Base-by-base conservation (phyloP, 1,140 invertebrate species). In the Neodiprion fabricii region DNA sequence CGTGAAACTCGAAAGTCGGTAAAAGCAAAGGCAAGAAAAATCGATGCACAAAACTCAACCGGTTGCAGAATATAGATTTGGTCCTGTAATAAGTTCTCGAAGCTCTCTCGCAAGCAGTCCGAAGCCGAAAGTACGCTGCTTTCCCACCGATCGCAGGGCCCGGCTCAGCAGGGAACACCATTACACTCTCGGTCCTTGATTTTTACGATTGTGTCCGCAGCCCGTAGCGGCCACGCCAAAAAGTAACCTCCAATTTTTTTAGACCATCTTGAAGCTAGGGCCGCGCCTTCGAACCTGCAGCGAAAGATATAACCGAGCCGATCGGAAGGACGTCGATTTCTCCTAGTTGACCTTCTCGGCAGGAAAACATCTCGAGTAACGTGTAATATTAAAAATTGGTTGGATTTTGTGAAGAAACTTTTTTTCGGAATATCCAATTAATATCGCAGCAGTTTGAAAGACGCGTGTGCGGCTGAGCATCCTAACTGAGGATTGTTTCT, bases 161-260 rank as follows among this genome's bases (percentile, higher is more conserved):
- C 78, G 8, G 77, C 81, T 74, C 81, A 80, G 79, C 81, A 47
- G 81, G 79, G 77, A 80, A 76, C 77, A 75, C 81, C 78, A 82
- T 82, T 80, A 82, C 77, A 80, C 75, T 82, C 75, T 74, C 77
- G 77, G 81, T 78, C 76, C 74, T 71, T 72, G 76, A 81, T 81
- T 78, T 82, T 82, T 82, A 82, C 78, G 81, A 81, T 82, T 82
- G 73, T 77, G 80, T 82, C 75, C 79, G 28, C 28, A 40, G 28
- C 28, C 28, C 28, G 28, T 5, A 40, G 28, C 28, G 28, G 28
- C 28, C n/a, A 61, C 9, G 53, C 53, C 53, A 61, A 69, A 69
- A 69, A 69, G 67, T 69, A 17, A 69, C 14, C 67, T 23, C 14
- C 67, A 17, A 69, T 69, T 69, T 69, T 69, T 69, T 14, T 14